Base-by-base conservation (phyloP, 2,113 vertebrate genomes). In the Carollia perspicillata region DNA sequence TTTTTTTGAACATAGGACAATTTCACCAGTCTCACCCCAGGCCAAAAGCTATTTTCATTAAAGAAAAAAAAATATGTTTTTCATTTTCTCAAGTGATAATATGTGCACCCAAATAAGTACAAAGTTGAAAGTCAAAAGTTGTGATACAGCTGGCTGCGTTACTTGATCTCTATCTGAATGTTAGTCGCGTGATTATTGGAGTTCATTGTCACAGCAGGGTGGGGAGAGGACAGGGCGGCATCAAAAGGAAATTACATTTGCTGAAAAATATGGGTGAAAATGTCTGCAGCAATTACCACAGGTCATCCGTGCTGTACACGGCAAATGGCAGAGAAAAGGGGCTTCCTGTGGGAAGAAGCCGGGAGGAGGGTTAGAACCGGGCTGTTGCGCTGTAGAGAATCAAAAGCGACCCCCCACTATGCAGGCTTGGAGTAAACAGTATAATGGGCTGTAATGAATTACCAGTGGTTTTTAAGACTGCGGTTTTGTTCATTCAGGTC, bases 81-180 rank as follows among this genome's bases (percentile, higher is more conserved):
- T 65, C 95, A 96, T 97, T 97, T 97, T 89, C 89, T 98, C 95
- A 95, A 97, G 94, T 65, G 60, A 95, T 95, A 97, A 96, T 96
- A 96, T 72, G 81, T 96, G 30, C 93, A 97, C 90, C 92, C 84
- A 81, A 97, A 88, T 96, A 95, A 97, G 97, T 58, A 90, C 95
- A 96, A 80, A 97, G 96, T 92, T 97, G 97, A 96, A 98, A 98
- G 97, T 97, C 97, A 97, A 96, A 96, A 97, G 89, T 80, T 97
- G 97, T 96, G 97, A 83, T 69, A 90, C 65, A 98, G 95, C 89
- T 80, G 60, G 84, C 90, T 97, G 95, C 71, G 7, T 97, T 89
- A 51, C 93, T 98, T 98, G 97, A 98, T 98, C 97, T 97, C 93
- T 97, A 51, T 97, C 97, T 98, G 93, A 80, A 71, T 95, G 97